Percentiles rank a stretch among this genome's conserved stretches.
Evolutionary conservation across 2,888 invertebrate genomes (phyloP).

Genomic region (Drosophila kambysellisi): DNA sequence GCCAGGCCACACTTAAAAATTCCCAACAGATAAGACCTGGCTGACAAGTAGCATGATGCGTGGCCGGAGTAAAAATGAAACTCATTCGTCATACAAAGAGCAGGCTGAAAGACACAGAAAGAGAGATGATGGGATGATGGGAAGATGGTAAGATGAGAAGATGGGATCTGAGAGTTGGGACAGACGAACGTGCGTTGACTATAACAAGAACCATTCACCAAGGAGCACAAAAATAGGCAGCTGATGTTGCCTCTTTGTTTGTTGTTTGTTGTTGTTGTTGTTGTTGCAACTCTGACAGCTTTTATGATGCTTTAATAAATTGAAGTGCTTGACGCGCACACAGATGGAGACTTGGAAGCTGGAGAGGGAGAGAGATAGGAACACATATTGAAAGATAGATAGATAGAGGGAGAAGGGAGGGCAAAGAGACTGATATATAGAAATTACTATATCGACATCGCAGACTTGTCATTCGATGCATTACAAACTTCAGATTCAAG

Average conservation of each 20-base stretch:
- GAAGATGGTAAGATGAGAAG: background rate
- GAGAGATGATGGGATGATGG: background rate
- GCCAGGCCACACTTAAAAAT: constrained; percentile 63
- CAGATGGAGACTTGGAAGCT: background rate
- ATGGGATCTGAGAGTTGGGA: constrained; percentile 18
- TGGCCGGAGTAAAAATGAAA: constrained; percentile 69
- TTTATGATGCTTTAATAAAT: constrained; percentile 78
- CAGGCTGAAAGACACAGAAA: background rate
- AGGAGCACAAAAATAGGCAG: background rate
- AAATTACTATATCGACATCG: background rate
- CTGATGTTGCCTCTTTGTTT: constrained; percentile 17
- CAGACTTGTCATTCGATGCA: background rate
- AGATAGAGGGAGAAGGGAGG: background rate
- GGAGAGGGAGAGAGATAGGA: background rate
- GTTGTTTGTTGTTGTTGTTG: constrained; percentile 14
- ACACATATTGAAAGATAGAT: background rate
- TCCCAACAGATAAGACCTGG: constrained; percentile 70
- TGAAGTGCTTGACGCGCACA: constrained; percentile 65
- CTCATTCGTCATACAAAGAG: constrained; percentile 66
- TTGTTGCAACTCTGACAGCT: constrained; percentile 60
- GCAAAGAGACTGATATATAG: background rate
- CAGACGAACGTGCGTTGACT: constrained; percentile 63
- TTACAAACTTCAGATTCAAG: background rate
- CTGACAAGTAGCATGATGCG: constrained; percentile 68
- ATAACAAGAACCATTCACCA: constrained; percentile 21